Evolutionary conservation across 2,888 invertebrate genomes (phyloP).

Genomic region (Perizoma flavofasciatum): DNA sequence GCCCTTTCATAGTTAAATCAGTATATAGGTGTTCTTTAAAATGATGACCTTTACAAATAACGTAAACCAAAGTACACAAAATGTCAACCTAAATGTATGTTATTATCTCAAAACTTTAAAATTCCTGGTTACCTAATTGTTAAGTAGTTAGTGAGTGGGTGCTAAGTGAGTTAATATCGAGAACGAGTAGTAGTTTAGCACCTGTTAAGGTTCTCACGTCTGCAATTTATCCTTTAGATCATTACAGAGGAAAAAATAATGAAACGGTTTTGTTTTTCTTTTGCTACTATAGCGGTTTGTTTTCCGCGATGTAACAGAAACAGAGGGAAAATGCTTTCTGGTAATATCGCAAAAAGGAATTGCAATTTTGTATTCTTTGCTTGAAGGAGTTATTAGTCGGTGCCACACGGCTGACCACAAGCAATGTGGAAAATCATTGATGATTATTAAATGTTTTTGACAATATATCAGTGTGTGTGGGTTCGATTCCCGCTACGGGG

Average conservation of each 20-base stretch:
- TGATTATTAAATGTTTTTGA: no score
- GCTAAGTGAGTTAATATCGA: constrained; percentile 31
- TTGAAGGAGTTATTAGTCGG: background rate
- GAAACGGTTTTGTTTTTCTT: constrained; percentile 41
- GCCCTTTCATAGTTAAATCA: no score
- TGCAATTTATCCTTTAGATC: constrained; percentile 49
- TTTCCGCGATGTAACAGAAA: constrained; percentile 10
- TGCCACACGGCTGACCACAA: no score
- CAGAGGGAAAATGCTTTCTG: constrained; percentile 5
- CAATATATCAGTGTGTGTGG: no score
- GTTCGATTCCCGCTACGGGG: no score
- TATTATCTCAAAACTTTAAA: background rate
- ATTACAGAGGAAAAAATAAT: constrained; percentile 50
- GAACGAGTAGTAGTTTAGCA: constrained; percentile 41
- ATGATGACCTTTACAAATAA: no score
- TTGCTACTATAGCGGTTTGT: constrained; percentile 21
- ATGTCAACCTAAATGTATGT: no score
- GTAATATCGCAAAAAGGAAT: background rate
- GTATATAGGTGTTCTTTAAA: no score
- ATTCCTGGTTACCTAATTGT: background rate
- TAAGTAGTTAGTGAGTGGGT: constrained; percentile 2
- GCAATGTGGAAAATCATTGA: no score
- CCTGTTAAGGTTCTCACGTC: constrained; percentile 57
- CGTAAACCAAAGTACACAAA: no score
- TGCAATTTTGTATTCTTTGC: background rate